These are phyloP conservation scores for Desmodus rotundus DNA, from an alignment of 2,113 vertebrate species.

Conservation along the genomic window DNA sequence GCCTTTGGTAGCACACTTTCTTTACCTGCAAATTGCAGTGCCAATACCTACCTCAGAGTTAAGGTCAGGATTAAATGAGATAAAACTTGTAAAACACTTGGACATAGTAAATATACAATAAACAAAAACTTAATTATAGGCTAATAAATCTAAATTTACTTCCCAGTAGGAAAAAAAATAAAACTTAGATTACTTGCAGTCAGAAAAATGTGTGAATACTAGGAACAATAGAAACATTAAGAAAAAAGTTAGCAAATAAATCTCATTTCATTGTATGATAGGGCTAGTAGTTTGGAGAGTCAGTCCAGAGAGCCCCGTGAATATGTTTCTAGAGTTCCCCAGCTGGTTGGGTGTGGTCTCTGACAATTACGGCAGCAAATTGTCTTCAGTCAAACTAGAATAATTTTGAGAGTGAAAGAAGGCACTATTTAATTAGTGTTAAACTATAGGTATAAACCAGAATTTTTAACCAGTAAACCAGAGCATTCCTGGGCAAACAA, in stretches of 20 bases:
- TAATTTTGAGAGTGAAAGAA: neutral
- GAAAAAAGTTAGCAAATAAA: neutral
- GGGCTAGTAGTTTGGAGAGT: neutral
- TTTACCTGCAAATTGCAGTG: neutral
- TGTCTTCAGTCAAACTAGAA: neutral
- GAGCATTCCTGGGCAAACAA: neutral
- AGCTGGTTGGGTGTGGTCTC: neutral
- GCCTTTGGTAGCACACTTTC: neutral
- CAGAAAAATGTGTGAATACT: neutral
- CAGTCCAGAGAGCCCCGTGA: neutral
- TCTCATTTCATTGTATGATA: neutral
- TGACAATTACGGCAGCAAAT: neutral
- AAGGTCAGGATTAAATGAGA: neutral
- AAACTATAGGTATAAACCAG: neutral
- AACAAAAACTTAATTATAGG: neutral
- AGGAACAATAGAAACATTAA: neutral
- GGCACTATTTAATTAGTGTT: neutral
- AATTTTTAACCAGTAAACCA: neutral
- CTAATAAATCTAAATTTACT: neutral
- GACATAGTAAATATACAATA: neutral
- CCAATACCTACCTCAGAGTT: neutral
- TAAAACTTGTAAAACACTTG: neutral
- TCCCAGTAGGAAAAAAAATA: neutral
- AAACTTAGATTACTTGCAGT: neutral
- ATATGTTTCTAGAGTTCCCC: neutral